phyloP scores from a whole-genome alignment of 2,113 vertebrate species.

The Himantopus leucocephalus region DNA sequence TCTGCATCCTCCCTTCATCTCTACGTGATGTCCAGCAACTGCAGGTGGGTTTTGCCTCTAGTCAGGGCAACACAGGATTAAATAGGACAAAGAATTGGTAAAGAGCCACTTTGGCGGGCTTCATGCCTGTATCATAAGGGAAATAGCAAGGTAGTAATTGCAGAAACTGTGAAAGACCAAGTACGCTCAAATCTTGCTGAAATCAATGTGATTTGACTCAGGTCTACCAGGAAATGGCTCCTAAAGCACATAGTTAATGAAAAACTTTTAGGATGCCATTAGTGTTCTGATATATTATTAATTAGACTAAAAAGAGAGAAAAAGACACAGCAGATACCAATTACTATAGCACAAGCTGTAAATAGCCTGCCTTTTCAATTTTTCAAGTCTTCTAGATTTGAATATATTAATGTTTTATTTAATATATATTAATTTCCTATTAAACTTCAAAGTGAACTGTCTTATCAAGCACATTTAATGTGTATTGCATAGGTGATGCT shows the following conservation, averaged over 20 bases:
- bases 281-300: background rate
- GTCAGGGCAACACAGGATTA: background rate
- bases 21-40: background rate
- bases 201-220: background rate
- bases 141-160: background rate
- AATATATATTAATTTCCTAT: background rate
- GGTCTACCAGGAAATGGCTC: background rate
- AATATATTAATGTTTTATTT: slow-evolving; percentile 13
- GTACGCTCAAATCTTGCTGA: background rate
- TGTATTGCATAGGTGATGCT: background rate
- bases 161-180: background rate
- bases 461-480: background rate
- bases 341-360: background rate
- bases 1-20: background rate
- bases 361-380: background rate
- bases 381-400: background rate
- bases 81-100: background rate
- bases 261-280: background rate
- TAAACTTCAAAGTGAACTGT: background rate
- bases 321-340: background rate
- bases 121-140: fast-evolving
- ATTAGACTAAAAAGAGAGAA: background rate
- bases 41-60: background rate
- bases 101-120: fast-evolving
- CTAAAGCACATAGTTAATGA: background rate